These are phyloP conservation scores for Atta cephalotes DNA, from an alignment of 1,140 invertebrate genomes.

Conservation along the genomic window DNA sequence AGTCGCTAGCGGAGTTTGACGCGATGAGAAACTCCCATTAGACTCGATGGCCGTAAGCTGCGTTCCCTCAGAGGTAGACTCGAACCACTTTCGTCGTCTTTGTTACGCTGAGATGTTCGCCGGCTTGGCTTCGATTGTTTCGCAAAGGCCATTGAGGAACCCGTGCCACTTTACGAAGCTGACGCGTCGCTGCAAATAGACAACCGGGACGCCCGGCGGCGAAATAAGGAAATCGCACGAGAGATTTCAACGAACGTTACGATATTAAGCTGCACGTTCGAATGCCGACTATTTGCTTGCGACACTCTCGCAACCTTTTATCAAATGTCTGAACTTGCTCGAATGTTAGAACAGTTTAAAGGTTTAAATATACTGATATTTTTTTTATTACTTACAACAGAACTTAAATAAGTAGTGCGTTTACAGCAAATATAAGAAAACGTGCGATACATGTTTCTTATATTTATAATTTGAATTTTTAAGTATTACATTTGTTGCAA, in stretches of 20 bases:
- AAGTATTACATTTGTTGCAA: neutral
- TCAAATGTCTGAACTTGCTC: neutral
- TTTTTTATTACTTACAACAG: neutral
- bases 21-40: conserved; percentile 65
- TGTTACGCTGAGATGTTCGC: conserved; percentile 41
- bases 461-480: neutral
- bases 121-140: conserved; percentile 59
- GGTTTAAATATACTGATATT: neutral
- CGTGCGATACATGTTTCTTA: neutral
- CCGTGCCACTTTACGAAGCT: conserved; percentile 32
- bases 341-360: neutral
- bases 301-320: neutral
- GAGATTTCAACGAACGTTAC: conserved; percentile 69
- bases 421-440: neutral
- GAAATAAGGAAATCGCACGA: conserved; percentile 63
- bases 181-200: conserved; percentile 52
- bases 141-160: conserved; percentile 58
- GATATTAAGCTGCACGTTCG: conserved; percentile 47
- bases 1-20: conserved; percentile 56
- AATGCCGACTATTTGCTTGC: neutral
- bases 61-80: conserved; percentile 54
- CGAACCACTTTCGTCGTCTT: conserved; percentile 44
- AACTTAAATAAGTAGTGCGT: neutral
- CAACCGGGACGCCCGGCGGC: conserved; percentile 18
- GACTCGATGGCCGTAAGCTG: conserved; percentile 60